Conservation (phyloP, 2,113 vertebrate genomes). For the Poeciliopsis turrubarensis region DNA sequence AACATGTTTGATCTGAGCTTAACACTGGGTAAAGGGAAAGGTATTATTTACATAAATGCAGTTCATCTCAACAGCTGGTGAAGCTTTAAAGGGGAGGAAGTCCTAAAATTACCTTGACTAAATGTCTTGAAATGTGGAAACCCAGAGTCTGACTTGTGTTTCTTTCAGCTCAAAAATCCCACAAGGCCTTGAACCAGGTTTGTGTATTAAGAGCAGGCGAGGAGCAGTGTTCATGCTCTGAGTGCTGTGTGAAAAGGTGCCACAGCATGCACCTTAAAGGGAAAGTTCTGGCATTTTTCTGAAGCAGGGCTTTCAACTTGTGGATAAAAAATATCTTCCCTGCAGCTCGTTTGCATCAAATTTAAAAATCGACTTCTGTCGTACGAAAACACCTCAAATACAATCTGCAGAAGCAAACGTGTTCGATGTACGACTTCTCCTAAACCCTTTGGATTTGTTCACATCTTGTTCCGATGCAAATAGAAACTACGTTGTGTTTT, state of each 20-base stretch:
- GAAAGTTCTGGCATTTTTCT: background rate
- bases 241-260: slow-evolving; percentile 16
- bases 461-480: too few species aligned
- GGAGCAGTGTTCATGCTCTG: slow-evolving; percentile 45
- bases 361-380: background rate
- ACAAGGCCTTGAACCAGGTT: slow-evolving; percentile 11
- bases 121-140: background rate
- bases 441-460: too few species aligned
- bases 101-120: background rate
- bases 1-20: background rate
- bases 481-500: too few species aligned
- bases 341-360: background rate
- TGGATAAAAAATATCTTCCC: background rate
- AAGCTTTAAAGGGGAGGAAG: background rate
- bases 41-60: slow-evolving; percentile 32
- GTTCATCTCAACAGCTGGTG: background rate
- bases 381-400: background rate
- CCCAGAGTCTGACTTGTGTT: background rate
- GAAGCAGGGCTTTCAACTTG: background rate
- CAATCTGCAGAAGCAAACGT: too few species aligned
- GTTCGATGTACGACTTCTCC: too few species aligned
- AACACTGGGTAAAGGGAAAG: slow-evolving; percentile 10
- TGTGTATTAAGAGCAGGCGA: slow-evolving; percentile 24
- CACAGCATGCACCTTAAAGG: slow-evolving; percentile 43
- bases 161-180: slow-evolving; percentile 5